These are phyloP conservation scores for Phaetusa simplex DNA, from an alignment of 2,113 vertebrate species.

Conservation along the genomic window DNA sequence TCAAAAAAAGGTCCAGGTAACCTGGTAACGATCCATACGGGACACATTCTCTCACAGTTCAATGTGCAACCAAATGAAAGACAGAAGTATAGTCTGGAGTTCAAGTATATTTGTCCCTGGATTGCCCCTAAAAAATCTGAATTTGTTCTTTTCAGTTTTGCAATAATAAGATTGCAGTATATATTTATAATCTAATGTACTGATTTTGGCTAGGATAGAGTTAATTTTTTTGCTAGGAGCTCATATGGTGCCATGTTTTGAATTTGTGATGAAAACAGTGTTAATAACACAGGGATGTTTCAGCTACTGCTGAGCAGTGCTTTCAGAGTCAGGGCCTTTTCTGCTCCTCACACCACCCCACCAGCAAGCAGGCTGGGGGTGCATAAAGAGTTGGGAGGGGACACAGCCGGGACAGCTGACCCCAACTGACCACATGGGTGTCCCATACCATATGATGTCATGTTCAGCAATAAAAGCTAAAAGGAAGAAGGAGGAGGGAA, in stretches of 20 bases:
- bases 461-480: fast-evolving
- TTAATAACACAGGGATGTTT: background rate
- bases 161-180: background rate
- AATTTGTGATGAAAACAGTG: background rate
- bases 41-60: background rate
- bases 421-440: background rate
- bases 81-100: background rate
- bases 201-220: background rate
- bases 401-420: background rate
- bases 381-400: background rate
- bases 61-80: background rate
- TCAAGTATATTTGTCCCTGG: background rate
- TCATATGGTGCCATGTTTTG: background rate
- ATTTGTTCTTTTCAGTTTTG: background rate
- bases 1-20: background rate
- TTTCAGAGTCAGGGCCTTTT: background rate
- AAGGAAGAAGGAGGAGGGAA: background rate
- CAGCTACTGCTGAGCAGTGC: background rate
- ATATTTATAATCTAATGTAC: background rate
- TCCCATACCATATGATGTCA: fast-evolving
- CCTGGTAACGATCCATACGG: background rate
- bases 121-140: background rate
- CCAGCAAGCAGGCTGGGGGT: fast-evolving
- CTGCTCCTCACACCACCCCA: background rate
- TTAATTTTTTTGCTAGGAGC: background rate